These are phyloP conservation scores for Antheraea mylitta DNA, from an alignment of 1,140 invertebrate species.

Conservation along the genomic window DNA sequence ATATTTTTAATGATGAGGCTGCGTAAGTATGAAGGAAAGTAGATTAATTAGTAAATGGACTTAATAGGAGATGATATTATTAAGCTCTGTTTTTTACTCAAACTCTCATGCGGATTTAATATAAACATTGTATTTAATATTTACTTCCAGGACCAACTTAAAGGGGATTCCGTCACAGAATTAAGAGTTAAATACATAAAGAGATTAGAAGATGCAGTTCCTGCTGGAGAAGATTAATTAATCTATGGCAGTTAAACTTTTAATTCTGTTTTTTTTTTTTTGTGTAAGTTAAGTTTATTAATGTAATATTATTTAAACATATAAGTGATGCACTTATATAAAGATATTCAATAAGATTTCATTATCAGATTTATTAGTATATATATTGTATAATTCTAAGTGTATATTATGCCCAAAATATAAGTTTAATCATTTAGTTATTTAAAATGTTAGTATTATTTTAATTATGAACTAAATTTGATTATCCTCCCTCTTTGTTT, in stretches of 20 bases:
- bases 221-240: conserved; percentile 96
- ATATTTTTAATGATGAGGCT: no score
- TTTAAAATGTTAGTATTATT: background rate
- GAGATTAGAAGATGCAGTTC: conserved; percentile 97
- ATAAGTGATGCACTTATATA: background rate
- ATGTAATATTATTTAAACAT: background rate
- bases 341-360: no score
- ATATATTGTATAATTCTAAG: no score
- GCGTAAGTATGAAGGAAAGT: no score
- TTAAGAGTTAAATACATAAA: conserved; percentile 97
- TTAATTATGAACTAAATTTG: background rate
- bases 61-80: no score
- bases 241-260: background rate
- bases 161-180: conserved; percentile 97
- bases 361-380: no score
- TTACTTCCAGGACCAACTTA: conserved; percentile 93
- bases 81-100: no score
- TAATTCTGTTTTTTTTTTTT: background rate
- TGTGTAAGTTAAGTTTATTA: background rate
- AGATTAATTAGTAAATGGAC: no score
- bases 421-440: background rate
- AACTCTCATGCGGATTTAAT: no score
- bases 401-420: no score
- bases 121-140: no score
- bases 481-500: background rate